These are phyloP conservation scores for Heliconius hortense DNA, from an alignment of 2,888 invertebrate species.

Conservation along the genomic window DNA sequence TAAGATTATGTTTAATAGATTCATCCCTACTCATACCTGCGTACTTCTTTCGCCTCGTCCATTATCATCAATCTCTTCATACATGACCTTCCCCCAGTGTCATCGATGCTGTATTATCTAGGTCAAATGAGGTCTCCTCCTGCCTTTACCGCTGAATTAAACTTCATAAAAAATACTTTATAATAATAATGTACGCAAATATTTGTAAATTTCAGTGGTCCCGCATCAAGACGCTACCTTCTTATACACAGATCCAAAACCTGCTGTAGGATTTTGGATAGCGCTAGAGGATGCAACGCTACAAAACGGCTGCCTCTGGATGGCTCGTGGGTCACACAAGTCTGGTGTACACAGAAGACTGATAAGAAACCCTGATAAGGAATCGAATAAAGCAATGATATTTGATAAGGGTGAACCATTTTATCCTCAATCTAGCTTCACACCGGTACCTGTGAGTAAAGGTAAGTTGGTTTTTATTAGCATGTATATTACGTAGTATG, in stretches of 20 bases:
- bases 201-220: slow-evolving; percentile 78
- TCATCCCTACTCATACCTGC: too few relatives aligned
- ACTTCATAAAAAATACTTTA: too few relatives aligned
- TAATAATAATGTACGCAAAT: too few relatives aligned
- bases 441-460: slow-evolving; percentile 90
- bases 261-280: slow-evolving; percentile 95
- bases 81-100: too few relatives aligned
- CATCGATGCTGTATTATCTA: too few relatives aligned
- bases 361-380: slow-evolving; percentile 85
- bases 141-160: too few relatives aligned
- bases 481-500: too few relatives aligned
- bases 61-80: too few relatives aligned
- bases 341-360: slow-evolving; percentile 88
- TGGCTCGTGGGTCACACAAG: slow-evolving; percentile 95
- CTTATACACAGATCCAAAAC: slow-evolving; percentile 91
- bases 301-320: slow-evolving; percentile 97
- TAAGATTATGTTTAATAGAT: too few relatives aligned
- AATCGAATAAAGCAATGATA: slow-evolving; percentile 79
- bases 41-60: too few relatives aligned
- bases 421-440: slow-evolving; percentile 88
- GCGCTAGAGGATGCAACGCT: slow-evolving; percentile 95
- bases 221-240: slow-evolving; percentile 95
- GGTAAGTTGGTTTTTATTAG: slow-evolving; percentile 76
- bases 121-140: too few relatives aligned
- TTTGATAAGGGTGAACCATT: slow-evolving; percentile 86